phyloP scores from a whole-genome alignment of 2,888 invertebrate species.

The Habroteleia sp. region DNA sequence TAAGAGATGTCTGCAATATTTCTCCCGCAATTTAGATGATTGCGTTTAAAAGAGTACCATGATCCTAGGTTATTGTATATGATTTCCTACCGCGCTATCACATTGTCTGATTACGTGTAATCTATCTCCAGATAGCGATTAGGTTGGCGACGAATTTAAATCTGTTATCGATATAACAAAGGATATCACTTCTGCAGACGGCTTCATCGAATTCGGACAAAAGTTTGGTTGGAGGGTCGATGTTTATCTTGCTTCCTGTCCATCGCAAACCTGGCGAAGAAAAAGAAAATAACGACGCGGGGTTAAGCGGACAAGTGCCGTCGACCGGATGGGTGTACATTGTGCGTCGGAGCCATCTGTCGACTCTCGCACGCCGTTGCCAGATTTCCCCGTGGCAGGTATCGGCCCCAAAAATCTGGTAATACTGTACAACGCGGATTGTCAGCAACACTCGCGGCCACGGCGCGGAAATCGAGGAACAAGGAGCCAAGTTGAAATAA shows the following conservation, averaged over 20 bases:
- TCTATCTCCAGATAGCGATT: background rate
- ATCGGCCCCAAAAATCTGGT: constrained; percentile 24
- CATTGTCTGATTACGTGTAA: too few species aligned
- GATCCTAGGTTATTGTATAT: too few species aligned
- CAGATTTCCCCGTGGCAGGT: constrained; percentile 15
- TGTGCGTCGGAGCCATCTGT: constrained; percentile 42
- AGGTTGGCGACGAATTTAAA: constrained; percentile 31
- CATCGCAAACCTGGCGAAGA: constrained; percentile 55
- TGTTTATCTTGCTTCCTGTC: constrained; percentile 74
- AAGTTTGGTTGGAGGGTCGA: constrained; percentile 66
- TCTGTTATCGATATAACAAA: constrained; percentile 28
- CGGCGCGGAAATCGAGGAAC: constrained; percentile 20
- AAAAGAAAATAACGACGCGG: constrained; percentile 44
- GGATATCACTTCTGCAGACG: constrained; percentile 19
- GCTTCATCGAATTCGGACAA: constrained; percentile 41
- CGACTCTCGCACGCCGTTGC: constrained; percentile 31
- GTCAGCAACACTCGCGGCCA: constrained; percentile 3
- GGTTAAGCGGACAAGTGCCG: constrained; percentile 44
- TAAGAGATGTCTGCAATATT: too few species aligned
- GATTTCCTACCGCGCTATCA: too few species aligned
- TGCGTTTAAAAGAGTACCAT: too few species aligned
- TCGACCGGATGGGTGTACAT: constrained; percentile 48
- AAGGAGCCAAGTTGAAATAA: constrained; percentile 40
- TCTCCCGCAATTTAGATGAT: too few species aligned
- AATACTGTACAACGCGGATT: constrained; percentile 7